phyloP scores from a whole-genome alignment of 2,888 invertebrate species.

The Drosophila colorata region DNA sequence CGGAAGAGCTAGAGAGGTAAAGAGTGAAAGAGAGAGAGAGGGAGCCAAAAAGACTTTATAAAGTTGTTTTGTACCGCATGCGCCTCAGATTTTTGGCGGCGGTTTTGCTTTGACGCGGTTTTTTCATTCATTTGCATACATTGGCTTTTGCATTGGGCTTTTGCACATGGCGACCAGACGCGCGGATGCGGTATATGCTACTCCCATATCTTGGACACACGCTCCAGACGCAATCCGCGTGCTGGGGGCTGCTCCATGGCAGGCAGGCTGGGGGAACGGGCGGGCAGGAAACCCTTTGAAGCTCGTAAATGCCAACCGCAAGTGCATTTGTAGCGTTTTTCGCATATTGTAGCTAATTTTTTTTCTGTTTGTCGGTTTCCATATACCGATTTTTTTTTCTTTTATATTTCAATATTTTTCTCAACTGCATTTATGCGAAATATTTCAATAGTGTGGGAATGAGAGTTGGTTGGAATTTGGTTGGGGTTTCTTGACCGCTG shows the following conservation, averaged over 20 bases:
- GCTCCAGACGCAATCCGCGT: conserved; percentile 50
- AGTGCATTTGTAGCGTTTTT: conserved; percentile 78
- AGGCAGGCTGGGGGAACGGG: not conserved
- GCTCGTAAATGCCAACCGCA: conserved; percentile 77
- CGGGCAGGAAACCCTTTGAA: conserved; percentile 60
- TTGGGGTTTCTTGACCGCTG: conserved; percentile 37
- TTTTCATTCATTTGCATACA: conserved; percentile 77
- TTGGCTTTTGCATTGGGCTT: conserved; percentile 30
- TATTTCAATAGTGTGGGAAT: conserved; percentile 77
- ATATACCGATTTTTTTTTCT: conserved; percentile 35
- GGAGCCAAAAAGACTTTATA: conserved; percentile 40
- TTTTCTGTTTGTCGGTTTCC: conserved; percentile 73
- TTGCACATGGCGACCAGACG: conserved; percentile 65
- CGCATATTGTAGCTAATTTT: conserved; percentile 80
- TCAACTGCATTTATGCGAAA: conserved; percentile 69
- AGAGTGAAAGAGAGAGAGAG: not conserved
- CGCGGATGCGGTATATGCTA: conserved; percentile 40
- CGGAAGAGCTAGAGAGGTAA: conserved; percentile 7
- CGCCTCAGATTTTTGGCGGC: conserved; percentile 67
- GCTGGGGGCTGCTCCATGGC: not conserved
- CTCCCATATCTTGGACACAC: conserved; percentile 67
- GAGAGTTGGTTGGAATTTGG: conserved; percentile 49
- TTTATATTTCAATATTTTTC: conserved; percentile 22
- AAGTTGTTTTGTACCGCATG: conserved; percentile 61
- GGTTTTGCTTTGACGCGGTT: conserved; percentile 78